Evolutionary conservation across 1,140 invertebrate species (phyloP), one percentile per base, ranked within the genome.

Genomic region (Eurosta solidaginis): DNA sequence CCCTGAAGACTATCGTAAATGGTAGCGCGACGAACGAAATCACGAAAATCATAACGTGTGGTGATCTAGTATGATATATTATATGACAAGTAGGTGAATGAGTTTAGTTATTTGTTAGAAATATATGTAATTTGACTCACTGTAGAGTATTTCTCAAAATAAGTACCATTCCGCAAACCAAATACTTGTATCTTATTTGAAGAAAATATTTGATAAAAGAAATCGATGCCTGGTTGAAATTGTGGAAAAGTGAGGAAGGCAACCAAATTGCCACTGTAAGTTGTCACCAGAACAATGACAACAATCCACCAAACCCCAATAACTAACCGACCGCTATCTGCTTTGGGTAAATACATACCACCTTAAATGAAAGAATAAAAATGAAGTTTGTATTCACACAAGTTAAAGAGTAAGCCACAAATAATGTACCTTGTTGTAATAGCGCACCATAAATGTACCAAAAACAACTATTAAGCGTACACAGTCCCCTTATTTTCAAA

Each of bases 291-390:
- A 0, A 98, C 93, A 77, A 98, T 91, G 3, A 96, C 96, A 14
- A 96, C 94, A 14, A 98, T 85, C 96, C 96, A 98, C 96, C 96
- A 98, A 4, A 95, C 93, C 0, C 94, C 95, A 0, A 98, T 92
- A 1, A 98, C 89, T 3, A 97, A 83, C n/a, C 96, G 90, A n/a
- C 95, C 95, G 81, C 95, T 96, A 82, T 96, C 94, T 0, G 94
- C 94, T 47, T 91, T 89, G 0, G 96, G 96, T 42, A 97, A 88
- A 83, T 95, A 92, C 90, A 94, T 94, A 22, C 96, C 96, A 81
- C 96, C 96, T 96, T 82, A 85, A 27, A 63, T 14, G 25, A 49
- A 74, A 1, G 36, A 0, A 68, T 49, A 40, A 6, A 44, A 49
- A 33, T 68, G 7, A 59, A 2, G 29, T 78, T 78, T 50, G 25